A percentile compares a stretch with the other conserved stretches of the same genome.
Conservation (phyloP, 2,888 invertebrate species). For the Calliphora vomitoria region DNA sequence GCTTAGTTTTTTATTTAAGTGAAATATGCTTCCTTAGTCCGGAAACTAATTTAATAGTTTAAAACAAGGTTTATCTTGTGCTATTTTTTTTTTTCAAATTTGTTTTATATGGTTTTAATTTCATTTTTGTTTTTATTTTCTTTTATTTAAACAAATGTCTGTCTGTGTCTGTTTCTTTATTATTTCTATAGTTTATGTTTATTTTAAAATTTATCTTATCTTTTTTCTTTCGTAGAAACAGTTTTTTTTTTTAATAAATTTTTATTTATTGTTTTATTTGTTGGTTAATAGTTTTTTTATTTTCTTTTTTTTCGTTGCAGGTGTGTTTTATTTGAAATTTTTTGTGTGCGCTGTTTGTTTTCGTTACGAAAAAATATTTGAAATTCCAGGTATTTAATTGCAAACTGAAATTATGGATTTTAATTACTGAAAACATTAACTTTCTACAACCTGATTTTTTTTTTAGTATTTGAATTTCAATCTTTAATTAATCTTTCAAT, state of each 20-base stretch:
- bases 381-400: neutral
- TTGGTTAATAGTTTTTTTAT: neutral
- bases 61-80: slow-evolving; percentile 6
- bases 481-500: no score
- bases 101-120: neutral
- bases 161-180: neutral
- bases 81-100: neutral
- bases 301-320: slow-evolving; percentile 34
- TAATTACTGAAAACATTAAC: neutral
- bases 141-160: neutral
- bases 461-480: no score
- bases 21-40: neutral
- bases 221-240: neutral
- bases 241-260: neutral
- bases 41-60: neutral
- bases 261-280: neutral
- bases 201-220: slow-evolving; percentile 20
- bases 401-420: neutral
- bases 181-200: neutral
- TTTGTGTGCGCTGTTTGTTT: neutral
- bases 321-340: slow-evolving; percentile 26
- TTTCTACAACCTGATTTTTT: no score
- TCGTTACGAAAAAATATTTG: neutral
- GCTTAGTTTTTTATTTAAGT: neutral
- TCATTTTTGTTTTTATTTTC: neutral